Evolutionary conservation across 2,888 invertebrate genomes (phyloP).

Genomic region (Machimus rusticus): DNA sequence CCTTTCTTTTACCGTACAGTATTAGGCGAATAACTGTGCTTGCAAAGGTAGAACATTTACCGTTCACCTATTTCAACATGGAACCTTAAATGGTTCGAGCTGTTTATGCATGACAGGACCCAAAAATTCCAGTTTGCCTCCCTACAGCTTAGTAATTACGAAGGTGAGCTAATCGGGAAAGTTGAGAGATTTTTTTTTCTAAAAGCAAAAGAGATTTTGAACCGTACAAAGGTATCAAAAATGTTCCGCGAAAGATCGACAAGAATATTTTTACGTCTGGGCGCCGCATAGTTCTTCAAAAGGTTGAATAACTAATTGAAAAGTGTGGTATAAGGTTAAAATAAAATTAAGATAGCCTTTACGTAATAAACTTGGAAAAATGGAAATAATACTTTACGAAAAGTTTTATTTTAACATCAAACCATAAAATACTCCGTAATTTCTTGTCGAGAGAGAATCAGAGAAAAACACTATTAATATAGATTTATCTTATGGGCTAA

Average conservation of each 20-base stretch:
- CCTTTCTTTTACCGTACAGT: neutral
- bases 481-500: too few species aligned
- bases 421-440: too few species aligned
- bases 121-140: neutral
- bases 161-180: neutral
- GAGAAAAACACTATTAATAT: too few species aligned
- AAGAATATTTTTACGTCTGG: neutral
- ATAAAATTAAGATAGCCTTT: neutral
- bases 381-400: too few species aligned
- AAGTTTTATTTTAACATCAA: too few species aligned
- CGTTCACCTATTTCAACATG: neutral
- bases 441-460: too few species aligned
- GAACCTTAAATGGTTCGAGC: neutral
- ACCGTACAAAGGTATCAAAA: neutral
- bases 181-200: neutral
- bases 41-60: neutral
- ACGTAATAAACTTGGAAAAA: neutral
- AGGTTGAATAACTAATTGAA: neutral
- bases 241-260: neutral
- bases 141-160: neutral
- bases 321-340: neutral
- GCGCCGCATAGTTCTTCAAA: neutral
- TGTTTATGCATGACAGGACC: neutral
- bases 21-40: neutral
- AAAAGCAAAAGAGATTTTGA: neutral